These are phyloP conservation scores for Ferdinandea cuprea DNA, from an alignment of 2,888 invertebrate genomes.

Conservation along the genomic window DNA sequence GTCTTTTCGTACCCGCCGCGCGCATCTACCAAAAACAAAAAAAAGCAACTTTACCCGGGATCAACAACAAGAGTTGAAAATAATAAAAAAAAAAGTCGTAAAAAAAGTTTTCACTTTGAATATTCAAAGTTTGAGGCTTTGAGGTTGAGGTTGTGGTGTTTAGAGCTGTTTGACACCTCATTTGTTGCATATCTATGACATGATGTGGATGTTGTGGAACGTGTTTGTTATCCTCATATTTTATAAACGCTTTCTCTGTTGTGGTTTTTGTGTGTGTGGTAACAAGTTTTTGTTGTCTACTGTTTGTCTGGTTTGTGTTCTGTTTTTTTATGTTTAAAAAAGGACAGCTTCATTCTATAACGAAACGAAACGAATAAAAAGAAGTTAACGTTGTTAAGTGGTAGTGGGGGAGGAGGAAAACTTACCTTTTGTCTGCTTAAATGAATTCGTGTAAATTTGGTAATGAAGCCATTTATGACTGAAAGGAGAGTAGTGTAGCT, in stretches of 20 bases:
- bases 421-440: conserved; percentile 54
- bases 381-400: conserved; percentile 30
- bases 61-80: conserved; percentile 5
- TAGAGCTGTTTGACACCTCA: conserved; percentile 67
- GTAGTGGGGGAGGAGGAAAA: conserved; percentile 25
- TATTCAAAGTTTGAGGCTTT: conserved; percentile 50
- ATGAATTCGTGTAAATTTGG: conserved; percentile 71
- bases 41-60: conserved; percentile 1
- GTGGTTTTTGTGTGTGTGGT: conserved; percentile 14
- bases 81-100: conserved; percentile 1
- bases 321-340: neutral
- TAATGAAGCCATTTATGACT: conserved; percentile 72
- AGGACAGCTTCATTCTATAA: neutral
- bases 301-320: neutral
- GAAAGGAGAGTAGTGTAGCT: conserved; percentile 21
- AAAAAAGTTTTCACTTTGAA: conserved; percentile 67
- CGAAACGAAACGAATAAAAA: too few relatives aligned
- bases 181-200: conserved; percentile 58
- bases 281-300: conserved; percentile 14
- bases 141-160: conserved; percentile 43
- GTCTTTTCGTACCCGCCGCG: neutral
- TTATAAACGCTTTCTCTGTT: conserved; percentile 41
- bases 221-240: conserved; percentile 23
- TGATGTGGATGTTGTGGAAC: conserved; percentile 49
- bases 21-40: neutral